Conservation (phyloP, 2,113 vertebrate genomes). For the Seriola rivoliana region DNA sequence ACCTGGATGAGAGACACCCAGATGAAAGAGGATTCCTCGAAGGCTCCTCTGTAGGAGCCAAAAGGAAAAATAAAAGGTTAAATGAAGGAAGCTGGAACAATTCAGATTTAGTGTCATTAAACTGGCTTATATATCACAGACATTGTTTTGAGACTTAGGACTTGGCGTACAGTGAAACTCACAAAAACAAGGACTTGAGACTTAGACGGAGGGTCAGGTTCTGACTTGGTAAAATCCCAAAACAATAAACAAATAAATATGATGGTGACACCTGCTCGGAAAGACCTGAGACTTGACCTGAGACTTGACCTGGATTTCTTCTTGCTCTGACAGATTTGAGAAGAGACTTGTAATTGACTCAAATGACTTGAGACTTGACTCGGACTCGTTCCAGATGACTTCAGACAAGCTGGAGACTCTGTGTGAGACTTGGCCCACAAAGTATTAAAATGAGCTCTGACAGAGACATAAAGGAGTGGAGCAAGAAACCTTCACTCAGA, state of each 20-base stretch:
- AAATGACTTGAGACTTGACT: not conserved
- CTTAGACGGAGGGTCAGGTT: too few species aligned
- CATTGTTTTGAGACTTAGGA: too few species aligned
- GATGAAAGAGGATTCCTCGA: too few species aligned
- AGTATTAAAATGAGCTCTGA: not conserved
- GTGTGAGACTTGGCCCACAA: not conserved
- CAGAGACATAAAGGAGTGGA: not conserved
- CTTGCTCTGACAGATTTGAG: not conserved
- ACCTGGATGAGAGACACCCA: too few species aligned
- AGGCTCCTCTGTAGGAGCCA: not conserved
- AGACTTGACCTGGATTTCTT: not conserved
- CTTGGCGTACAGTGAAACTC: too few species aligned
- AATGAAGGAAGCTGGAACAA: not conserved
- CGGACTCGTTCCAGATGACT: not conserved
- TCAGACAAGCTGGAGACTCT: not conserved
- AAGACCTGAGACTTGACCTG: not conserved
- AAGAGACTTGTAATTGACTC: not conserved
- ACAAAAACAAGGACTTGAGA: too few species aligned
- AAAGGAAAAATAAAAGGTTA: not conserved
- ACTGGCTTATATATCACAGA: too few species aligned
- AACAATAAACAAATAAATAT: too few species aligned
- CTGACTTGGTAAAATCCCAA: too few species aligned
- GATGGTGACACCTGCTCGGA: too few species aligned
- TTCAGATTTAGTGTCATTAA: too few species aligned
- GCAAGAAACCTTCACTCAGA: not conserved